These are phyloP conservation scores for Harpegnathos saltator DNA, from an alignment of 1,140 invertebrate species.

Conservation along the genomic window DNA sequence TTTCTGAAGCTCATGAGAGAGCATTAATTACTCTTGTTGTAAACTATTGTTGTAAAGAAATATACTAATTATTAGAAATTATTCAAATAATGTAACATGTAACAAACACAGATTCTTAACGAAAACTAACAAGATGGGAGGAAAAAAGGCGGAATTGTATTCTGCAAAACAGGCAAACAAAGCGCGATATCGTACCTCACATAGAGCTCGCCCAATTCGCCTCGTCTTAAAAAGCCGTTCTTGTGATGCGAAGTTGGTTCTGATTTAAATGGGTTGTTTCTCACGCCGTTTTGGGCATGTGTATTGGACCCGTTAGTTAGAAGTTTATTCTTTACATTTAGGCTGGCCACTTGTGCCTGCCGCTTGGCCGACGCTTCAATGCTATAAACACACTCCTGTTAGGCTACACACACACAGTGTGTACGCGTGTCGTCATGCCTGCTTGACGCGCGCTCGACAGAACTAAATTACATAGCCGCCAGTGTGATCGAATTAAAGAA, in stretches of 20 bases:
- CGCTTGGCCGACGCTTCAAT: conserved; percentile 81
- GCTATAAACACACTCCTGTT: conserved; percentile 84
- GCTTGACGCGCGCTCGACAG: conserved; percentile 30
- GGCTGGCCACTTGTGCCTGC: conserved; percentile 80
- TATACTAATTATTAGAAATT: not conserved
- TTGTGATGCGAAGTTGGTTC: conserved; percentile 81
- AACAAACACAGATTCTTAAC: conserved; percentile 20
- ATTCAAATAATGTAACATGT: not conserved
- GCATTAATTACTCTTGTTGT: conserved; percentile 26
- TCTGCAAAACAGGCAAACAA: conserved; percentile 79
- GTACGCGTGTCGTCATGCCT: conserved; percentile 60
- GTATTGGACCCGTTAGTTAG: conserved; percentile 83
- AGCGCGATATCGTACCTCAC: conserved; percentile 85
- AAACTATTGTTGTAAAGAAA: not conserved
- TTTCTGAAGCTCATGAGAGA: conserved; percentile 17
- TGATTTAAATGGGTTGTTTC: conserved; percentile 78
- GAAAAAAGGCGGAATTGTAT: conserved; percentile 56
- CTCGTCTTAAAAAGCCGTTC: conserved; percentile 85
- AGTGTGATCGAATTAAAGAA: conserved; percentile 37
- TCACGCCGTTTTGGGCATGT: conserved; percentile 79
- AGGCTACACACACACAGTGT: conserved; percentile 64
- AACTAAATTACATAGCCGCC: conserved; percentile 50
- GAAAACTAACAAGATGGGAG: not conserved
- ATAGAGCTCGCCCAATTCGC: conserved; percentile 86
- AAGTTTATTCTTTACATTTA: conserved; percentile 84